Percentiles rank a stretch among this genome's conserved stretches.
Conservation (phyloP, 2,888 invertebrate species). For the Lamellibrachia columna region DNA sequence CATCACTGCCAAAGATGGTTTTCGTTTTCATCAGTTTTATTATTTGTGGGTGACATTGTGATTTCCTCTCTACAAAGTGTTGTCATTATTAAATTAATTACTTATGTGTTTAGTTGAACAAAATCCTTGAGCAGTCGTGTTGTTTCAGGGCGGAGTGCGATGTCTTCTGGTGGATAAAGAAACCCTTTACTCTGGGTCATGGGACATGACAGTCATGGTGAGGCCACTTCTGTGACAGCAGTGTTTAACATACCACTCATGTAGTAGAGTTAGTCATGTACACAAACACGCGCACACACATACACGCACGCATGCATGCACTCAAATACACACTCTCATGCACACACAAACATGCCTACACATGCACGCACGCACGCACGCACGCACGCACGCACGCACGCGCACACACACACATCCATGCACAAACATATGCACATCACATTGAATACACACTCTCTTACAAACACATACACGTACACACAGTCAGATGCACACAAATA, state of each 20-base stretch:
- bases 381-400: background rate
- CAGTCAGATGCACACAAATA: no score
- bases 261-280: background rate
- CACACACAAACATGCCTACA: background rate
- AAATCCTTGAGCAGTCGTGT: background rate
- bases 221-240: slow-evolving; percentile 27
- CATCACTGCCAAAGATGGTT: no score
- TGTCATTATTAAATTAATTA: background rate
- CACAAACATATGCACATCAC: background rate
- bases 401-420: background rate
- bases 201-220: slow-evolving; percentile 61
- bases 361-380: background rate
- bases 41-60: no score
- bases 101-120: background rate
- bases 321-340: background rate
- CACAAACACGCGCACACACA: background rate
- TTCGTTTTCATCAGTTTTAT: no score
- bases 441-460: no score
- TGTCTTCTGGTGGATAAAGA: slow-evolving; percentile 57
- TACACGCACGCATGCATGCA: background rate
- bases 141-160: slow-evolving; percentile 53
- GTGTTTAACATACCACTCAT: background rate
- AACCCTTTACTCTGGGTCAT: slow-evolving; percentile 57
- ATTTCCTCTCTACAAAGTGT: background rate
- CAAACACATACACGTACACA: no score